Base-by-base conservation (phyloP, 2,113 vertebrate genomes). In the Oreamnos americanus region DNA sequence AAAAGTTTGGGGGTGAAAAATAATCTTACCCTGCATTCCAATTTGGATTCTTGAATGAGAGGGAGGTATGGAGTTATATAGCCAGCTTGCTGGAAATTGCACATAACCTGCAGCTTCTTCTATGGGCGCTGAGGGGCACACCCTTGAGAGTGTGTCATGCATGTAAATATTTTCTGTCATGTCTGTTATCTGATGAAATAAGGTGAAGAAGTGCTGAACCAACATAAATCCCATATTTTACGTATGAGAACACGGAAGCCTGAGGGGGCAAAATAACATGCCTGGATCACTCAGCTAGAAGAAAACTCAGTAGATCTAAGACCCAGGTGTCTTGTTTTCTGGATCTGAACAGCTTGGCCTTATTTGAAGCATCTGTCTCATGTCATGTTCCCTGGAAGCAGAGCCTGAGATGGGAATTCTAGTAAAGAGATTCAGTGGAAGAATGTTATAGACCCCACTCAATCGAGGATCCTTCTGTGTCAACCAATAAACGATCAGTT, bases 121-220 rank as follows among this genome's bases (percentile, higher is more conserved):
- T 57, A 26, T 13, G 76, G 43, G 55, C 91, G 78, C 94, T 6
- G 33, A 93, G 93, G 79, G 45, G 47, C 96, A 91, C 78, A 33
- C 91, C 97, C 89, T 90, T 91, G 82, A 91, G 79, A 95, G 88
- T 91, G n/a, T 93, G 82, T 96, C 96, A 53, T 74, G 78, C 25
- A 28, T 36, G 62, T 95, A 95, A 95, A 96, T 93, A 93, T 96
- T 96, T 94, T 94, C 97, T 87, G 90, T 96, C 83, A 23, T 79
- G 43, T 92, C 84, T 97, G 43, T 82, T 97, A 94, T 96, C 96
- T 97, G 94, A 97, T 97, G 82, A 78, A 53, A 95, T 45, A 57
- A 94, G 58, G 43, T 91, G 78, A 84, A 87, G 55, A 94, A 97
- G 86, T 45, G 67, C 91, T 94, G 93, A 98, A 71, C 49, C 25